These are phyloP conservation scores for Halichoerus grypus DNA, from an alignment of 2,113 vertebrate genomes.

Conservation along the genomic window DNA sequence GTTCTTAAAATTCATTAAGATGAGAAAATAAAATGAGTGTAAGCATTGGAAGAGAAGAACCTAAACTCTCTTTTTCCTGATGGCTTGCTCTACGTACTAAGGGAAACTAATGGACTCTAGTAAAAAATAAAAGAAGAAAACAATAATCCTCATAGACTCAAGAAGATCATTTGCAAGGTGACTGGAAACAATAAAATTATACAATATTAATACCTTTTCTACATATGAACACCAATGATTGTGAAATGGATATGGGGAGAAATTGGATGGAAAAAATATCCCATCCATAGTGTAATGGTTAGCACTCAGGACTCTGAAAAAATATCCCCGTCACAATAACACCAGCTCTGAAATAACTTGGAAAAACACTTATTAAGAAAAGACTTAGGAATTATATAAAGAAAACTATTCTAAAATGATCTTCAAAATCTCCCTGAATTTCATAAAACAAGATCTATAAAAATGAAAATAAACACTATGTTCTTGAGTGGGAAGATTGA, in stretches of 20 bases:
- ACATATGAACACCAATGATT: not conserved
- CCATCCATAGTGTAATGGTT: not conserved
- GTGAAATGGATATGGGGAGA: not conserved
- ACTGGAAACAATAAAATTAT: not conserved
- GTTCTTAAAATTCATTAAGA: not conserved
- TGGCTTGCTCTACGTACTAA: not conserved
- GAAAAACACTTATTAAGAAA: not conserved
- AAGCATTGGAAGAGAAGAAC: not conserved
- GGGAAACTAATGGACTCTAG: not conserved
- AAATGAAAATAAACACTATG: not conserved
- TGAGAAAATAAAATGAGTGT: not conserved
- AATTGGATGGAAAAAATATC: not conserved
- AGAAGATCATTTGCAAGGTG: not conserved
- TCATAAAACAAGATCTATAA: not conserved
- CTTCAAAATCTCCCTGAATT: not conserved
- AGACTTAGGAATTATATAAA: not conserved
- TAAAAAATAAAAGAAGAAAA: not conserved
- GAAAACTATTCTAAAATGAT: not conserved
- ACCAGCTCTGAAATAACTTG: not conserved
- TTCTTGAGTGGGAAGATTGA: not conserved
- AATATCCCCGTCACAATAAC: not conserved
- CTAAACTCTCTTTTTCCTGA: not conserved
- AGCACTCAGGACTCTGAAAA: not conserved
- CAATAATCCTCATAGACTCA: not conserved
- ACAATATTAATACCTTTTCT: not conserved